Evolutionary conservation across 2,888 invertebrate genomes (phyloP), one percentile per base, ranked within the genome.

Genomic region (Trissolcus brochymenae): DNA sequence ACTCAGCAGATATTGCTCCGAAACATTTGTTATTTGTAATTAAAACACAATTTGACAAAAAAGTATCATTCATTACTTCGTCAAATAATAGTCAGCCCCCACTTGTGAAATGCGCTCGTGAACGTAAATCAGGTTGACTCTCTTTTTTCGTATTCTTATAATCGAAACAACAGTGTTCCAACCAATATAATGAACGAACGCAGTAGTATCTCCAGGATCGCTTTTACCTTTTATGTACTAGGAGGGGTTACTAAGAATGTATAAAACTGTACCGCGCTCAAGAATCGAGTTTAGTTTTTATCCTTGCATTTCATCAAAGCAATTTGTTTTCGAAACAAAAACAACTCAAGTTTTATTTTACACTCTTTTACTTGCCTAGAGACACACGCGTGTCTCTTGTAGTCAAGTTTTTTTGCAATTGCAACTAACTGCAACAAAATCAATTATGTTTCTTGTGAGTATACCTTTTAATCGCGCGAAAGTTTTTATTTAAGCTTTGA

Each of bases 41-140:
- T 72, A 49, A n/a, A n/a, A 54, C 41, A 55, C 25, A 41, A 65
- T 54, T 65, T 46, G 9, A 2, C 1, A 72, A 71, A 65, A 53
- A 59, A 57, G 41, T 72, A 60, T 72, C 60, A 65, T 65, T 72
- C 65, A 65, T 62, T 67, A 62, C 53, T 56, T 56, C 75, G 46
- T 49, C 40, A 17, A 74, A 43, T 57, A 64, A 70, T 80, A 82
- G 79, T 79, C 81, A 80, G 81, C 83, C 84, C 84, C 82, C 83
- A 83, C 83, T 85, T 79, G 80, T 81, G 81, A 83, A 81, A 9
- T 6, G 14, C 46, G 14, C 46, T 4, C 82, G 82, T 85, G 84
- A 85, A 85, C 83, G 79, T 82, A 84, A 85, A 85, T 83, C 84
- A 84, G 84, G 86, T 85, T 85, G 81, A 82, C 82, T 86, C 85